These are phyloP conservation scores for Lepidothrix coronata DNA, from an alignment of 2,113 vertebrate species.

Conservation along the genomic window DNA sequence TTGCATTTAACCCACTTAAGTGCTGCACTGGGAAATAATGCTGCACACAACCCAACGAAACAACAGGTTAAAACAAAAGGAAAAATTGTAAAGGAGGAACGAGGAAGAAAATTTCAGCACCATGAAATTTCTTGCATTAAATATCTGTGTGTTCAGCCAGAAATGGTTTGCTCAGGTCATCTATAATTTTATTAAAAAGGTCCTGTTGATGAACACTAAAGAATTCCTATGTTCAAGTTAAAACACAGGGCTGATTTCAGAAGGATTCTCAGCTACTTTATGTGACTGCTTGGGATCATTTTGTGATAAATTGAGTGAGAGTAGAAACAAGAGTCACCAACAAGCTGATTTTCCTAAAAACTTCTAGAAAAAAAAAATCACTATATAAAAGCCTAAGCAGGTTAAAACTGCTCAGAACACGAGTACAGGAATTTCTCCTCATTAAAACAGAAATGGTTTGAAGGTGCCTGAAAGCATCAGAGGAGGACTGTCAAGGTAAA, in stretches of 20 bases:
- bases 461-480: not conserved
- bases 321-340: not conserved
- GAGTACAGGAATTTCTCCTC: not conserved
- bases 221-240: not conserved
- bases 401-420: not conserved
- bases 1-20: not conserved
- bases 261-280: not conserved
- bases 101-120: not conserved
- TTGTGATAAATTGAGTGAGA: not conserved
- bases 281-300: not conserved
- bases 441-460: accelerated
- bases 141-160: not conserved
- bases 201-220: not conserved
- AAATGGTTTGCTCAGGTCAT: not conserved
- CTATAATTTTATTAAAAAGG: not conserved
- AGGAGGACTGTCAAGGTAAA: not conserved
- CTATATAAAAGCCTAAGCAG: not conserved
- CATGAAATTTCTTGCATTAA: not conserved
- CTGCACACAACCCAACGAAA: not conserved
- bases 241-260: not conserved
- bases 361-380: not conserved
- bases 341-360: not conserved
- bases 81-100: not conserved
- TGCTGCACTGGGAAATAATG: not conserved
- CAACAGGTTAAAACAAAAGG: not conserved